These are phyloP conservation scores for Aegotheles bennettii DNA, from an alignment of 2,113 vertebrate species.

Conservation along the genomic window DNA sequence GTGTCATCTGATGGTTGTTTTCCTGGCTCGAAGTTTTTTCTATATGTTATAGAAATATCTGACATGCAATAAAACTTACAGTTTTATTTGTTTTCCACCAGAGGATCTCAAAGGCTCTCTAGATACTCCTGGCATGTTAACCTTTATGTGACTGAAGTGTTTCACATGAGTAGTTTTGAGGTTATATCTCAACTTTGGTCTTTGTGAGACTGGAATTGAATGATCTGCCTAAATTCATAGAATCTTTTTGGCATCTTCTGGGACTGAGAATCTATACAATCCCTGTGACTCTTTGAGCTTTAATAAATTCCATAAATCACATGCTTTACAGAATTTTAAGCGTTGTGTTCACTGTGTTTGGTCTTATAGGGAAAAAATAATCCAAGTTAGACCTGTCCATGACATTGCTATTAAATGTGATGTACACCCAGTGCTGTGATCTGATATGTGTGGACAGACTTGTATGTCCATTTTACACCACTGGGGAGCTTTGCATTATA, in stretches of 20 bases:
- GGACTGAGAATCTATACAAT: neutral
- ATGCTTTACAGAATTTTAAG: neutral
- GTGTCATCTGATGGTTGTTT: neutral
- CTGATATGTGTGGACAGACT: neutral
- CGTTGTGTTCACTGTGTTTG: rapidly evolving
- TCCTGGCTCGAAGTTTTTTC: neutral
- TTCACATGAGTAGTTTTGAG: neutral
- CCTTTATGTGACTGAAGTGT: neutral
- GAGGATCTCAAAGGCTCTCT: neutral
- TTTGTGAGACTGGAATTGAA: neutral
- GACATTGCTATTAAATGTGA: neutral
- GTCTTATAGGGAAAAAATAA: neutral
- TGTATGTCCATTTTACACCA: neutral
- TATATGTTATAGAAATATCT: neutral
- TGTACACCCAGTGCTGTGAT: neutral
- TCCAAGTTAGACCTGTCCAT: neutral
- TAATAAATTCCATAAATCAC: neutral
- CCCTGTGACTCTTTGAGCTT: neutral
- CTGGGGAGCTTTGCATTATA: neutral
- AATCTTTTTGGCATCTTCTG: neutral
- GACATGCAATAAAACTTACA: neutral
- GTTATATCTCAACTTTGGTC: neutral
- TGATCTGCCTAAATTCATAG: neutral
- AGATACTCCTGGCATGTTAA: neutral
- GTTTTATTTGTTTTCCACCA: neutral